Conservation (phyloP, 1,140 invertebrate species). For the Nylanderia fulva region DNA sequence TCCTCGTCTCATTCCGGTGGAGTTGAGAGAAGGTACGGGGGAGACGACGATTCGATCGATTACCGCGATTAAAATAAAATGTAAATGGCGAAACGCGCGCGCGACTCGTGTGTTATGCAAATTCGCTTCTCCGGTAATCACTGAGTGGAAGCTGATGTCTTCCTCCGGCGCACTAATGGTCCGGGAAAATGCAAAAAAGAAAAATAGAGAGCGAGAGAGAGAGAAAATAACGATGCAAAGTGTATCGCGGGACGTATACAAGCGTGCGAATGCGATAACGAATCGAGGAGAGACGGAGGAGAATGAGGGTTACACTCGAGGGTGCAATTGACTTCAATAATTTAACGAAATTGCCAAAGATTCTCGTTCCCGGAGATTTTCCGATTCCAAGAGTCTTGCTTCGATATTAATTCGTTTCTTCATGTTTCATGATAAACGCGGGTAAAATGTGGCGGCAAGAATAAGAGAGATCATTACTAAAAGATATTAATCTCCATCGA, state of each 20-base stretch:
- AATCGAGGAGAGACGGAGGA: slow-evolving; percentile 12
- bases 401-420: slow-evolving; percentile 80
- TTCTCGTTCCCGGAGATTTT: slow-evolving; percentile 60
- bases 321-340: slow-evolving; percentile 81
- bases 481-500: neutral
- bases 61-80: slow-evolving; percentile 86
- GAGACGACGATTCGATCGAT: slow-evolving; percentile 82
- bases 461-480: neutral
- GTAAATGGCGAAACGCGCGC: slow-evolving; percentile 80
- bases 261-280: neutral
- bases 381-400: slow-evolving; percentile 79
- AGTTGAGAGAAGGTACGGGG: slow-evolving; percentile 1
- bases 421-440: slow-evolving; percentile 47
- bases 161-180: slow-evolving; percentile 82
- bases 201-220: neutral
- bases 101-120: slow-evolving; percentile 85
- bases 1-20: slow-evolving; percentile 77
- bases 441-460: neutral
- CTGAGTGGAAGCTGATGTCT: slow-evolving; percentile 86
- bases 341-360: slow-evolving; percentile 80
- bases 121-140: slow-evolving; percentile 84
- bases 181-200: slow-evolving; percentile 63
- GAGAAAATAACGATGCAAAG: slow-evolving; percentile 54
- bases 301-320: slow-evolving; percentile 69
- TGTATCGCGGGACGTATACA: slow-evolving; percentile 34